These are phyloP conservation scores for Phrixothrix hirtus DNA, from an alignment of 2,888 invertebrate genomes.

Conservation along the genomic window DNA sequence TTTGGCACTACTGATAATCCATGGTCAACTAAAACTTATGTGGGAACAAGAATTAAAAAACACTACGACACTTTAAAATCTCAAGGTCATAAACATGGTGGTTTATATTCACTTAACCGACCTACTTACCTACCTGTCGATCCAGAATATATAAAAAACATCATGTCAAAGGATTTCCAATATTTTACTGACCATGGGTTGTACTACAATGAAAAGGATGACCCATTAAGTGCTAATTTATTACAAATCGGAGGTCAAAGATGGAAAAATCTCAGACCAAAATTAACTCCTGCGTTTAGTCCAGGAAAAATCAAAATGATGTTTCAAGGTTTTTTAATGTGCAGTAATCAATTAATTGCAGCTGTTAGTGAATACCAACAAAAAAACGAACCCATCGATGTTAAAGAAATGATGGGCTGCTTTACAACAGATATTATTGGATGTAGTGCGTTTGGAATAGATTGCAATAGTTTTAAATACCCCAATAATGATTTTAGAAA, in stretches of 20 bases:
- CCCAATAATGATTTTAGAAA: conserved; percentile 57
- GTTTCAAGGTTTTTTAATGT: conserved; percentile 29
- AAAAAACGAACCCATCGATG: conserved; percentile 21
- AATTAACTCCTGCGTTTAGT: conserved; percentile 55
- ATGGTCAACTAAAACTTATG: not conserved
- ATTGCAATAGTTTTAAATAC: conserved; percentile 61
- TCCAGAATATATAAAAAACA: conserved; percentile 41
- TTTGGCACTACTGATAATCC: not conserved
- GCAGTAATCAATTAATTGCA: conserved; percentile 18
- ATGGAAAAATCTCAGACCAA: conserved; percentile 64
- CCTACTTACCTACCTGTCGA: conserved; percentile 23
- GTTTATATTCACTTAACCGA: conserved; percentile 18
- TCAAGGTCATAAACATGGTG: conserved; percentile 24
- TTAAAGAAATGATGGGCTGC: conserved; percentile 57
- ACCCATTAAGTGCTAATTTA: conserved; percentile 61
- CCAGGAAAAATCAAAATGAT: conserved; percentile 36
- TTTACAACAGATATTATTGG: conserved; percentile 64
- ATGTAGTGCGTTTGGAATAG: conserved; percentile 63
- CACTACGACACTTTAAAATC: conserved; percentile 22
- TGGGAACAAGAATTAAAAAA: conserved; percentile 15
- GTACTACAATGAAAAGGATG: conserved; percentile 60
- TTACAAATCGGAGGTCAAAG: conserved; percentile 59
- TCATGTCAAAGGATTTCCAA: conserved; percentile 62
- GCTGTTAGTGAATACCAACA: conserved; percentile 9
- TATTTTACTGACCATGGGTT: conserved; percentile 64